A percentile compares a stretch with the other conserved stretches of the same genome.
Evolutionary conservation across 2,113 vertebrate species (phyloP).

Genomic region (Canis aureus): DNA sequence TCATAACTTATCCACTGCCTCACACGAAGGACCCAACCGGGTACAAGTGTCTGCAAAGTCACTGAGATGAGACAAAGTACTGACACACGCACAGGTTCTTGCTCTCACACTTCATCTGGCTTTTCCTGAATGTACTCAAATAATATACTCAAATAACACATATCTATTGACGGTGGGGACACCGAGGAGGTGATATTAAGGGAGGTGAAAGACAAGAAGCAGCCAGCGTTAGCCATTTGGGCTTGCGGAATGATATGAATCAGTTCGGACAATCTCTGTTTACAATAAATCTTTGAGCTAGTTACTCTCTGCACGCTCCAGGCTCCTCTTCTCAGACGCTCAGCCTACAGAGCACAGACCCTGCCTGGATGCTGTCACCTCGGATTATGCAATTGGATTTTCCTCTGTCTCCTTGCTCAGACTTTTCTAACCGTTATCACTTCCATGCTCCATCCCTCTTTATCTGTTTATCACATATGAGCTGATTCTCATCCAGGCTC

Average conservation of each 20-base stretch:
- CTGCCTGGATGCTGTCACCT: constrained; percentile 71
- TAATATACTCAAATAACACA: constrained; percentile 3
- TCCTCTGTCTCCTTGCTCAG: constrained; percentile 43
- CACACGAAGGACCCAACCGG: background rate
- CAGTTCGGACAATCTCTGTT: constrained; percentile 64
- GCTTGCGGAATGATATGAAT: background rate
- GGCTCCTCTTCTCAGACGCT: background rate
- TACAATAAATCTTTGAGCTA: constrained; percentile 60
- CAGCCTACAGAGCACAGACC: constrained; percentile 37
- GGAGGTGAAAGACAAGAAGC: constrained; percentile 47
- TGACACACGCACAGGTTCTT: background rate
- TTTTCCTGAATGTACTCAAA: background rate
- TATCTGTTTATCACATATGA: constrained; percentile 62
- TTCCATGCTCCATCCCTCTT: background rate
- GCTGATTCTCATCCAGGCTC: constrained; percentile 52
- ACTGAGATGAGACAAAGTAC: background rate
- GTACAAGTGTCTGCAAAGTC: background rate
- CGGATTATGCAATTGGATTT: constrained; percentile 56
- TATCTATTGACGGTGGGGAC: background rate
- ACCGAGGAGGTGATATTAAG: background rate
- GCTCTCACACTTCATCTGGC: background rate
- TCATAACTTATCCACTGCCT: background rate
- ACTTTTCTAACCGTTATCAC: constrained; percentile 23
- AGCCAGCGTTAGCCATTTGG: background rate
- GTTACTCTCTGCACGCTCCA: background rate